Conservation (phyloP, 2,113 vertebrate species). For the Aegotheles bennettii region DNA sequence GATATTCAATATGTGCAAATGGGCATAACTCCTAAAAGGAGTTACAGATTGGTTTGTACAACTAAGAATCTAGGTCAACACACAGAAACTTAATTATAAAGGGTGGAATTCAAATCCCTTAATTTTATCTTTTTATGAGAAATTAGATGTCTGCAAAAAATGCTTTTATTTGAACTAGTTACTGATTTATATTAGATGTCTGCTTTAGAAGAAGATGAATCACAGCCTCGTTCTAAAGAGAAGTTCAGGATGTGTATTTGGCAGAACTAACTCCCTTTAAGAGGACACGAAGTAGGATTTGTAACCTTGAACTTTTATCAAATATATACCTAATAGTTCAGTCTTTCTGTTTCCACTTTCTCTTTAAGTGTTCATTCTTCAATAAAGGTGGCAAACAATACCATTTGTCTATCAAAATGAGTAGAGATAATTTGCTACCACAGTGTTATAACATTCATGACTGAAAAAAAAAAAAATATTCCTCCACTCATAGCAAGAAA, state of each 20-base stretch:
- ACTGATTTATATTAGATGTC: not conserved
- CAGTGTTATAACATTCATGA: not conserved
- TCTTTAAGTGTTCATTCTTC: not conserved
- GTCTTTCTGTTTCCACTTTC: not conserved
- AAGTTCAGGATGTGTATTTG: not conserved
- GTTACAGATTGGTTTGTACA: constrained; percentile 21
- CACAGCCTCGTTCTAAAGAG: not conserved
- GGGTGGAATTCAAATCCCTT: not conserved
- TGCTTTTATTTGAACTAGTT: not conserved
- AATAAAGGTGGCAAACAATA: not conserved
- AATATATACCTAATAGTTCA: not conserved
- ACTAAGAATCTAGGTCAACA: constrained; percentile 37
- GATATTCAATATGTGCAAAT: constrained; percentile 42
- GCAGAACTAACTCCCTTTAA: constrained; percentile 1
- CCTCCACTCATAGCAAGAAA: not conserved
- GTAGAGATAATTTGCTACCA: not conserved
- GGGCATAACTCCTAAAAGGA: constrained; percentile 4
- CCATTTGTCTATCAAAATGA: not conserved
- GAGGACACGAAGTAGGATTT: not conserved
- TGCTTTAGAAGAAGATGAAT: constrained; percentile 25
- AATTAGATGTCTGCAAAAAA: constrained; percentile 11
- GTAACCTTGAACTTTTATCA: not conserved
- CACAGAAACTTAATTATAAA: constrained; percentile 18
- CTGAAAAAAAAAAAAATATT: not conserved
- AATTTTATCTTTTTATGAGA: constrained; percentile 40